A percentile compares a stretch with the other conserved stretches of the same genome.
Conservation (phyloP, 2,888 invertebrate genomes). For the Hydroisotoma schaefferi region DNA sequence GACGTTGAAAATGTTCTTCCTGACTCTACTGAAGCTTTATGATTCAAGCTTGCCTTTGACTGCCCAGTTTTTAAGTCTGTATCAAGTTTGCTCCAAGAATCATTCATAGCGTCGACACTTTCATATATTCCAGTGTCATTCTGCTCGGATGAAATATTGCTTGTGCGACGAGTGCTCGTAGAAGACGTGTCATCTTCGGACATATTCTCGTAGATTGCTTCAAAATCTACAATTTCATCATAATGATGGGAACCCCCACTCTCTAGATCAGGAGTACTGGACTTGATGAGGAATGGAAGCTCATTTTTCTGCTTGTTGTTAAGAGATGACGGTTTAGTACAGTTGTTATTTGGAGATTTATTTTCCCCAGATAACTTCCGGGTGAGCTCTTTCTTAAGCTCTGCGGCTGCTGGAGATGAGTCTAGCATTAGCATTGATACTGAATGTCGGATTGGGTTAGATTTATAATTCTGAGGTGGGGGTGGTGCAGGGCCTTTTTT, state of each 20-base stretch:
- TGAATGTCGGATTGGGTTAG: slow-evolving; percentile 30
- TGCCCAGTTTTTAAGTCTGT: background rate
- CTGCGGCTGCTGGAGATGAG: slow-evolving; percentile 37
- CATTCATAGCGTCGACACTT: slow-evolving; percentile 29
- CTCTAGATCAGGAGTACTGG: background rate
- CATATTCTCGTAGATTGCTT: slow-evolving; percentile 34
- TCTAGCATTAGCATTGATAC: slow-evolving; percentile 34
- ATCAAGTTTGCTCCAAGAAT: slow-evolving; percentile 11
- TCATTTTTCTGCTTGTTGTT: slow-evolving; percentile 7
- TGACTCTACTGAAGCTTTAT: too few relatives aligned
- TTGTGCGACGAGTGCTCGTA: background rate
- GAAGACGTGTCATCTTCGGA: background rate
- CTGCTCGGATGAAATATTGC: background rate
- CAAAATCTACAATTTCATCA: slow-evolving; percentile 38
- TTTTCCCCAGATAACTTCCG: slow-evolving; percentile 31
- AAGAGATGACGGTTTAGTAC: background rate
- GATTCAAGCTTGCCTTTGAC: too few relatives aligned
- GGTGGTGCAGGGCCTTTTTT: background rate
- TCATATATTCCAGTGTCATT: slow-evolving; percentile 34
- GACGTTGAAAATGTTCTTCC: too few relatives aligned
- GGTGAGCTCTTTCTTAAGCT: slow-evolving; percentile 35
- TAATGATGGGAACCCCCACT: slow-evolving; percentile 33
- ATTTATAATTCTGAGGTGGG: background rate
- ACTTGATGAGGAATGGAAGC: background rate
- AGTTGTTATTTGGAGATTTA: background rate